These are phyloP conservation scores for Falcunculus frontatus DNA, from an alignment of 2,113 vertebrate genomes.

Conservation along the genomic window DNA sequence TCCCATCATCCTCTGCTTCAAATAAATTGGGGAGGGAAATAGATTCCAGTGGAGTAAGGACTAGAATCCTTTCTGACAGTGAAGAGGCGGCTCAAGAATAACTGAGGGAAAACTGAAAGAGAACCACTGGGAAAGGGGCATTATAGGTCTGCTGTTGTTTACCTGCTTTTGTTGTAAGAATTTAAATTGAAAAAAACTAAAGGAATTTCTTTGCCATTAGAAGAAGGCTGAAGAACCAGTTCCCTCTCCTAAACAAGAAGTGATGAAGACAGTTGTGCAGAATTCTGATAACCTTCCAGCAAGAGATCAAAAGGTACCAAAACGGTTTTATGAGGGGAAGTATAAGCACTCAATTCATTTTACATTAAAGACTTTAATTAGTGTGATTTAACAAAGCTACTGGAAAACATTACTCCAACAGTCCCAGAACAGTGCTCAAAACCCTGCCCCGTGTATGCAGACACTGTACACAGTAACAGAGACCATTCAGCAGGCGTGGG, in stretches of 20 bases:
- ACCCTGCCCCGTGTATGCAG: background rate
- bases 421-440: background rate
- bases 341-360: background rate
- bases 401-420: background rate
- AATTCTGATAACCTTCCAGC: slow-evolving; percentile 15
- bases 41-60: background rate
- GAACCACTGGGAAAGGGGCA: background rate
- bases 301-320: slow-evolving; percentile 74
- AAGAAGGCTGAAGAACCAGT: slow-evolving; percentile 57
- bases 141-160: background rate
- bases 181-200: background rate
- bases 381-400: background rate
- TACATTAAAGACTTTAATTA: background rate
- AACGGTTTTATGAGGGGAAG: background rate
- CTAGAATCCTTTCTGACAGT: background rate
- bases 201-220: background rate
- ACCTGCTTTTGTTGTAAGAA: background rate
- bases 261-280: background rate
- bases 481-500: background rate
- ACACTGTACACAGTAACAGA: background rate
- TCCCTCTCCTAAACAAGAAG: slow-evolving; percentile 49
- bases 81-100: background rate
- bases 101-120: background rate
- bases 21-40: background rate
- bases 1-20: background rate